Evolutionary conservation across 2,888 invertebrate genomes (phyloP), one percentile per base, ranked within the genome.

Genomic region (Rhingia rostrata): DNA sequence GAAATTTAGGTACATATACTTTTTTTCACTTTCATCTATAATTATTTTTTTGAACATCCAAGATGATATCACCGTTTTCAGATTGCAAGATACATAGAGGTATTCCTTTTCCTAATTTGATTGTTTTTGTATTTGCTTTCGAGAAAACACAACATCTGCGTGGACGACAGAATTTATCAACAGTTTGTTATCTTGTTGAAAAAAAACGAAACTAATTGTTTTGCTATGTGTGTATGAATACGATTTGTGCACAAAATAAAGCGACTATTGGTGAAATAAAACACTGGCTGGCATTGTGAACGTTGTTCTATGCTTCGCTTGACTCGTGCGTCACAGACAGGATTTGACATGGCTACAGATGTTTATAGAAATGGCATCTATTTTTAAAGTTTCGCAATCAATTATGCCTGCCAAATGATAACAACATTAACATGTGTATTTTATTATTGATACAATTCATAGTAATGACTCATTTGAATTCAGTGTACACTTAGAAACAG

Each of bases 61-160:
- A 6, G 43, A 66, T 75, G 74, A 75, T 66, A 75, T 75, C 66
- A 75, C 74, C 51, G 22, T 43, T 69, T 45, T 56, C 1, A 47
- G 41, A 10, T 49, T 39, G 30, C 41, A 14, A 41, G 6, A 6
- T 33, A 33, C 53, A 33, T 33, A 7, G 14, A 67, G 22, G 4
- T 6, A 43, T 47, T 35, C 43, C 10, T 53, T 41, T 10, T 64
- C 39, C 12, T 4, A 12, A 37, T 5, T 22, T 37, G 22, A 22
- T 22, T 22, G 22, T 22, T 22, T 22, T 22, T 22, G 22, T 6
- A 22, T n/a, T 49, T 63, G 37, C 22, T 35, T 9, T 58, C 41
- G 14, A 4, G 22, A 9, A 6, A 32, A 10, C 49, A 49, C 6
- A 60, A 32, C 39, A 47, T 22, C n/a, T 45, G 35, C 35, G 54